Conservation (phyloP, 2,113 vertebrate species). For the Pogonocichla stellata region DNA sequence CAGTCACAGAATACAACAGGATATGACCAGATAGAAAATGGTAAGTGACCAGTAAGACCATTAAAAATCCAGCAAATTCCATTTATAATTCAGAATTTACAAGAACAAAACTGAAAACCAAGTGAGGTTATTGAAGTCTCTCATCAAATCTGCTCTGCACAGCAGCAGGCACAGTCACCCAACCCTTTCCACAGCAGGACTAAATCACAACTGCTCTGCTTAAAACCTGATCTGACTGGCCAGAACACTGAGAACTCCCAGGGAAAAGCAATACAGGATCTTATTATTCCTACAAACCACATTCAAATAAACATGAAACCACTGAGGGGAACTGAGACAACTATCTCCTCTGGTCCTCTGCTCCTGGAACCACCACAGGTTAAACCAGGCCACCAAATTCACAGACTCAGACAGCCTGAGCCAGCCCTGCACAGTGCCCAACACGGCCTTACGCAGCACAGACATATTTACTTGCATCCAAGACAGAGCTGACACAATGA, state of each 20-base stretch:
- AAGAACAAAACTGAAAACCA: neutral
- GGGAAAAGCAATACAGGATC: neutral
- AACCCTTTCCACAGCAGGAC: neutral
- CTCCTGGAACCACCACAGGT: neutral
- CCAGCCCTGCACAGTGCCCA: neutral
- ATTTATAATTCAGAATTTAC: neutral
- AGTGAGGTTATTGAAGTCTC: neutral
- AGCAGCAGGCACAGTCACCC: neutral
- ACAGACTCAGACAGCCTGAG: neutral
- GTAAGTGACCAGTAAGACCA: neutral
- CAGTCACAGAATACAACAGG: neutral
- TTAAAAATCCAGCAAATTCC: neutral
- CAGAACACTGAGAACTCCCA: neutral
- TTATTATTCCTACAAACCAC: neutral
- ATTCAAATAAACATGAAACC: neutral
- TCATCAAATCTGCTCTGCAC: neutral
- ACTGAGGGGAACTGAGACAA: neutral
- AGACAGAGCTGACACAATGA: neutral
- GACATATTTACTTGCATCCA: neutral
- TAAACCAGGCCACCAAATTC: neutral
- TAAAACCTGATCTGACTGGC: neutral
- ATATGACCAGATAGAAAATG: neutral
- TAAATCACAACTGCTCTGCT: neutral
- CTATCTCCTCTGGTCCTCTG: accelerated
- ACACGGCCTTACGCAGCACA: neutral